These are phyloP conservation scores for Neofelis nebulosa DNA, from an alignment of 2,113 vertebrate genomes.

Conservation along the genomic window DNA sequence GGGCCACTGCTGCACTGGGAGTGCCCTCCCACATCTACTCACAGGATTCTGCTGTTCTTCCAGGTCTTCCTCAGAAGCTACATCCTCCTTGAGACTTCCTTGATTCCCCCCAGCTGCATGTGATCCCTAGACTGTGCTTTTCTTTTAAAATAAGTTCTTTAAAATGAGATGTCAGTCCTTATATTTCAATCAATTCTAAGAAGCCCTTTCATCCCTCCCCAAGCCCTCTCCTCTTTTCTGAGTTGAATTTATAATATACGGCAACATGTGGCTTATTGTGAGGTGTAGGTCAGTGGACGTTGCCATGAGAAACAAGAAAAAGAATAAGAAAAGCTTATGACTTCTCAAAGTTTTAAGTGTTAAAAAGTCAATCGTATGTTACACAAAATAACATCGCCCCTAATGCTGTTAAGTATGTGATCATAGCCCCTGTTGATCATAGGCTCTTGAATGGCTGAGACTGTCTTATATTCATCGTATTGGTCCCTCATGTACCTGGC, in stretches of 20 bases:
- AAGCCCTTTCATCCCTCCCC: neutral
- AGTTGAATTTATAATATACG: neutral
- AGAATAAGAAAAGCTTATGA: neutral
- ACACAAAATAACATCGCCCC: neutral
- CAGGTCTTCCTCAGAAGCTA: neutral
- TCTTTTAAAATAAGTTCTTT: slow-evolving; percentile 35
- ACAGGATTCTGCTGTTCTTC: neutral
- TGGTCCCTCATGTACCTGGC: neutral
- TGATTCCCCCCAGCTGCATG: neutral
- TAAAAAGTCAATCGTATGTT: neutral
- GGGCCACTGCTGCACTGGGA: neutral
- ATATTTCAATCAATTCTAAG: neutral
- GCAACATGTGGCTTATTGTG: neutral
- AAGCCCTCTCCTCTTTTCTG: neutral
- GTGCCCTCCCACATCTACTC: neutral
- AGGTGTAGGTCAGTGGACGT: neutral
- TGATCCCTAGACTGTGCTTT: neutral
- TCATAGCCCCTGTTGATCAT: neutral
- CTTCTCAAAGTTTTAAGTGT: neutral
- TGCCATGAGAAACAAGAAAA: neutral
- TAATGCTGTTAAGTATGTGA: neutral
- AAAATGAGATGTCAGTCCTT: neutral
- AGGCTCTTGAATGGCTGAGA: neutral
- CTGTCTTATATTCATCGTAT: neutral
- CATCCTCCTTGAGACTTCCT: neutral